phyloP scores from a whole-genome alignment of 2,797 vertebrate genomes.

The Vultur gryphus region DNA sequence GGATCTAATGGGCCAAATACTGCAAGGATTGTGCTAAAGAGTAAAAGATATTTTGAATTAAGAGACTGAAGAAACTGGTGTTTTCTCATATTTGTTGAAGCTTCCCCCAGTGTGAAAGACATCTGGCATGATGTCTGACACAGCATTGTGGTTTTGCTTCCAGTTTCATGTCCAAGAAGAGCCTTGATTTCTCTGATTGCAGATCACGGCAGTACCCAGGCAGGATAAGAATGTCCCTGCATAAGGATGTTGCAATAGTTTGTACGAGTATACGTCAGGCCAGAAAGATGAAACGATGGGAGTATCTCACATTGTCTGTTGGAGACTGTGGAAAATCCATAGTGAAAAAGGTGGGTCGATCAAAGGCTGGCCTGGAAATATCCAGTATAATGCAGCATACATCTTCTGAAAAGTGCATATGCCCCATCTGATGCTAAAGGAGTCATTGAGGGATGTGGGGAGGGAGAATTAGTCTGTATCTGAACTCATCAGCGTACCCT shows the following conservation, averaged over 20 bases:
- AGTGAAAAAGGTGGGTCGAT: not conserved
- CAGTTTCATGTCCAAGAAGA: not conserved
- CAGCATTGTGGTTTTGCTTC: not conserved
- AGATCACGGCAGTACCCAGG: not conserved
- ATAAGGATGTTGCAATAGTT: not conserved
- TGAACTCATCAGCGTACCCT: not conserved
- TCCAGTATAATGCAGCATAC: not conserved
- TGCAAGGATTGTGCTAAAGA: not conserved
- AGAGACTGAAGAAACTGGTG: not conserved
- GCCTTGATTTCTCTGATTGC: not conserved
- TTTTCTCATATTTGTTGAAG: not conserved
- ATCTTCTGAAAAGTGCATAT: accelerated
- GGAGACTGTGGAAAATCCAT: not conserved
- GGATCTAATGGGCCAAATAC: not conserved
- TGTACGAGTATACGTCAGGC: not conserved
- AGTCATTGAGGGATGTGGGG: not conserved
- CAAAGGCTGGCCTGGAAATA: not conserved
- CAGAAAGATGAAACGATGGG: not conserved
- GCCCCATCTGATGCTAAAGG: not conserved
- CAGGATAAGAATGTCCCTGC: not conserved
- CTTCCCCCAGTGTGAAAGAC: not conserved
- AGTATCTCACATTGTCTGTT: not conserved
- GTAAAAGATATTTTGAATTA: not conserved
- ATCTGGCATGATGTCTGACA: not conserved
- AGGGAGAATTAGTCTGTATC: not conserved